These are phyloP conservation scores for Esperia sulphurella DNA, from an alignment of 2,888 invertebrate genomes.

Conservation along the genomic window DNA sequence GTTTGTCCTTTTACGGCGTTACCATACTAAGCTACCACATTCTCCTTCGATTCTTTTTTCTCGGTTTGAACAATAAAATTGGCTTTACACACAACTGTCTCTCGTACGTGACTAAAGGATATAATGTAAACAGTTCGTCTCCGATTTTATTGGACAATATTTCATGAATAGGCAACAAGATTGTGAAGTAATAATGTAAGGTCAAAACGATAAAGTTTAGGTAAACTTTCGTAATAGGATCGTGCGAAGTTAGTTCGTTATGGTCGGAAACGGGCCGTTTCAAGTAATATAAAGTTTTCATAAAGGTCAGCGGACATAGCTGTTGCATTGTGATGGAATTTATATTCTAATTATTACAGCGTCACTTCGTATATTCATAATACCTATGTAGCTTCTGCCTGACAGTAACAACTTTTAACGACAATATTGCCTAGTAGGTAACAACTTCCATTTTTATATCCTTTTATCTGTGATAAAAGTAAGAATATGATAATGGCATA, in stretches of 20 bases:
- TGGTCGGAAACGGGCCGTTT: conserved; percentile 5
- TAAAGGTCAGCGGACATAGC: background rate
- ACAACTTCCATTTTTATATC: too few relatives aligned
- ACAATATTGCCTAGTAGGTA: too few relatives aligned
- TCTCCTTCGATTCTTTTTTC: conserved; percentile 52
- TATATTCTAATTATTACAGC: too few relatives aligned
- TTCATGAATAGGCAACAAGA: conserved; percentile 44
- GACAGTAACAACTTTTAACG: too few relatives aligned
- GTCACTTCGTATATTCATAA: too few relatives aligned
- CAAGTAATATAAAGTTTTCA: background rate
- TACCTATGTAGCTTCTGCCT: too few relatives aligned
- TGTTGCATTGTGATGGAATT: background rate
- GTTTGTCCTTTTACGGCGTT: conserved; percentile 24
- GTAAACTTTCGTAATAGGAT: conserved; percentile 11
- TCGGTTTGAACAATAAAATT: conserved; percentile 65
- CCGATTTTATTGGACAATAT: conserved; percentile 52
- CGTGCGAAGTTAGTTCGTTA: conserved; percentile 8
- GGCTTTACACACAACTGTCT: conserved; percentile 54
- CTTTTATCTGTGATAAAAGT: too few relatives aligned
- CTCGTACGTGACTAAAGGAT: conserved; percentile 48
- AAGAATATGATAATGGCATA: too few relatives aligned
- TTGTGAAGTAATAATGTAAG: conserved; percentile 40
- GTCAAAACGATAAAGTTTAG: conserved; percentile 17
- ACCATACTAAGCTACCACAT: conserved; percentile 11
- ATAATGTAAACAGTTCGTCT: conserved; percentile 49